A percentile compares a stretch with the other conserved stretches of the same genome.
phyloP scores from a whole-genome alignment of 2,113 vertebrate species.

The Hemibagrus wyckioides region DNA sequence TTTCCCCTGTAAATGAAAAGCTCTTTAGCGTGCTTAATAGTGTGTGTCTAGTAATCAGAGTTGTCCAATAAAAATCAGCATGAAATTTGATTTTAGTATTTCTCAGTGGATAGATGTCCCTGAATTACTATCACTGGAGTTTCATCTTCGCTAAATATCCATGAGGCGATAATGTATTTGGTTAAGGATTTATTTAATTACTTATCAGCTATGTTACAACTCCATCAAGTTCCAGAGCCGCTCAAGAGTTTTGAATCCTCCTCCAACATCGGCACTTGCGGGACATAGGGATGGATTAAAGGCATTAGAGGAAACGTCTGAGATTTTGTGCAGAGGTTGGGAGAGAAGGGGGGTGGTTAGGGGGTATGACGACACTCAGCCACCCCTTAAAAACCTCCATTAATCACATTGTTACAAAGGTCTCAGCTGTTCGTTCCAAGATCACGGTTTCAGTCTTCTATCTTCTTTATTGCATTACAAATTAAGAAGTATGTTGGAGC shows the following conservation, averaged over 20 bases:
- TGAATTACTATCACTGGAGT: not conserved
- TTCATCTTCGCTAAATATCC: not conserved
- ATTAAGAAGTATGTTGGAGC: conserved; percentile 89
- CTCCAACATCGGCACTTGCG: not conserved
- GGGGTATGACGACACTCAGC: not conserved
- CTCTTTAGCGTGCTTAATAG: not conserved
- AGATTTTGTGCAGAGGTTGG: not conserved
- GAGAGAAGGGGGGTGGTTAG: not conserved
- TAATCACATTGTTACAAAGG: conserved; percentile 80
- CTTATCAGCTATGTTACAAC: conserved; percentile 16
- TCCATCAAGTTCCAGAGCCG: not conserved
- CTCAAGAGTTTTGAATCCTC: not conserved
- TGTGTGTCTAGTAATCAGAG: not conserved
- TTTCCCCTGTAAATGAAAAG: not conserved
- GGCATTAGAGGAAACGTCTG: conserved; percentile 11
- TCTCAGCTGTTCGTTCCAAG: conserved; percentile 69
- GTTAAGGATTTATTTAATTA: not conserved
- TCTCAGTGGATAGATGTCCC: not conserved
- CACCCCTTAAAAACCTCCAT: conserved; percentile 68
- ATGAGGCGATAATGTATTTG: not conserved
- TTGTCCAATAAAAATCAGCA: not conserved
- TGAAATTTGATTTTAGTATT: not conserved
- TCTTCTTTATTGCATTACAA: conserved; percentile 85
- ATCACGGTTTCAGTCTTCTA: conserved; percentile 64
- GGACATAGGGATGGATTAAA: conserved; percentile 26